These are phyloP conservation scores for Microcebus ravelobensis DNA, from an alignment of 2,113 vertebrate species.

Conservation along the genomic window DNA sequence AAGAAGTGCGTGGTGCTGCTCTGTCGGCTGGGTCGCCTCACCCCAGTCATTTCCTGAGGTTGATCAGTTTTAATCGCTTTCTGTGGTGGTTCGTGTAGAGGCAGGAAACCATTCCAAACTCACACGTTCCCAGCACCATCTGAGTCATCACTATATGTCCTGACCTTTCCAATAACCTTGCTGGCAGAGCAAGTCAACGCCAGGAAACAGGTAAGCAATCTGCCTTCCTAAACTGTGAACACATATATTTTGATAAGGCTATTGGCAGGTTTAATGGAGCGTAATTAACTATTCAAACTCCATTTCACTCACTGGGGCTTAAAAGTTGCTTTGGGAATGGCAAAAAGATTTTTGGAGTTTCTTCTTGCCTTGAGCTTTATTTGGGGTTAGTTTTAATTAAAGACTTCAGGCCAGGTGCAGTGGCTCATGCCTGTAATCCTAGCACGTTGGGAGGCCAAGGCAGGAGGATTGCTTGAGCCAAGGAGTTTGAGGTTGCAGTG, in stretches of 20 bases:
- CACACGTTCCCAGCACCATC: not conserved
- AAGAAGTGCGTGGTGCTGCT: not conserved
- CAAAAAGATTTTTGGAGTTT: not conserved
- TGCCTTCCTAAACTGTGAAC: not conserved
- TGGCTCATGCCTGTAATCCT: too few species aligned
- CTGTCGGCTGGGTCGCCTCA: not conserved
- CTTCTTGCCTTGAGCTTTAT: not conserved
- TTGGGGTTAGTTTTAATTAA: slow-evolving; percentile 15
- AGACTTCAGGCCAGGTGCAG: too few species aligned
- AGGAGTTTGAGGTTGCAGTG: too few species aligned
- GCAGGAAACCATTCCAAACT: not conserved
- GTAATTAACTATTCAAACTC: not conserved
- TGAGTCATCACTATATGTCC: not conserved
- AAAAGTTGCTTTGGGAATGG: not conserved
- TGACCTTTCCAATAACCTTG: slow-evolving; percentile 36
- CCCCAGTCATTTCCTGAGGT: not conserved
- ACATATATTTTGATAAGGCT: slow-evolving; percentile 12
- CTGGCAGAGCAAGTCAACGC: not conserved
- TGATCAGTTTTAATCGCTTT: not conserved
- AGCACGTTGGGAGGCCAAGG: too few species aligned
- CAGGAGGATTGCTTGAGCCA: too few species aligned
- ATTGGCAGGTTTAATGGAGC: not conserved
- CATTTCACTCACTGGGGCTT: not conserved
- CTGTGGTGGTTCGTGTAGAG: not conserved
- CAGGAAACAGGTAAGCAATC: slow-evolving; percentile 55